Percentiles rank a stretch among this genome's conserved stretches.
Evolutionary conservation across 2,797 vertebrate genomes (phyloP).

Genomic region (Acanthopagrus latus): DNA sequence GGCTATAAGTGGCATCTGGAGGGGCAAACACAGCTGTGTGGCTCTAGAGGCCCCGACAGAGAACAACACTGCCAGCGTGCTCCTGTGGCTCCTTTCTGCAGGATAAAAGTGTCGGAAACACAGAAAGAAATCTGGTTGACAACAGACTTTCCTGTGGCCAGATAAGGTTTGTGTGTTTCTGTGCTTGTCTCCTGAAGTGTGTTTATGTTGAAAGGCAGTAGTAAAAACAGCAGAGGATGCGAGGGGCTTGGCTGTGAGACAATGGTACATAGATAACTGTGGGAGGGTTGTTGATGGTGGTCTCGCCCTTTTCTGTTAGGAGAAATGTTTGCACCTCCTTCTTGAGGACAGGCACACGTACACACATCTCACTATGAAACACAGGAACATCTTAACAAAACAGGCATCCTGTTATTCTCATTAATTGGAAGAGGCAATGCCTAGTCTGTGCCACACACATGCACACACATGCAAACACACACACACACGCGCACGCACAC

Average conservation of each 20-base stretch:
- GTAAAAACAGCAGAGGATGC: constrained; percentile 42
- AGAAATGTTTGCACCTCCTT: constrained; percentile 73
- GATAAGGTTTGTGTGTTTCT: constrained; percentile 50
- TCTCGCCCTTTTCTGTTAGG: constrained; percentile 47
- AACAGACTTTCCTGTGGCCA: constrained; percentile 43
- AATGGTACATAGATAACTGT: constrained; percentile 56
- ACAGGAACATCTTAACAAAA: constrained; percentile 80
- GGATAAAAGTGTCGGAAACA: constrained; percentile 57
- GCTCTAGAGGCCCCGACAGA: constrained; percentile 24
- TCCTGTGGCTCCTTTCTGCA: constrained; percentile 8
- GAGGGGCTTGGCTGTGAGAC: constrained; percentile 33
- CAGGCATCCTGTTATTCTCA: constrained; percentile 81
- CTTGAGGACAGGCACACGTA: constrained; percentile 56
- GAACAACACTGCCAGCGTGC: constrained; percentile 12
- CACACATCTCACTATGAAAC: constrained; percentile 58
- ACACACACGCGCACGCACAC: constrained; percentile 9
- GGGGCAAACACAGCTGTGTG: constrained; percentile 21
- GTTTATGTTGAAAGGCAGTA: constrained; percentile 64
- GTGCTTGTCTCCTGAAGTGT: constrained; percentile 45
- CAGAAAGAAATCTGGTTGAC: constrained; percentile 22
- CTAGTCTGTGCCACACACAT: constrained; percentile 46
- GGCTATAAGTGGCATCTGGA: not conserved
- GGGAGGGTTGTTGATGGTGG: constrained; percentile 40
- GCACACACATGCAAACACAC: constrained; percentile 27
- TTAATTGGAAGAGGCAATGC: constrained; percentile 59